These are phyloP conservation scores for Neuroterus valhalla DNA, from an alignment of 1,140 invertebrate genomes.

Conservation along the genomic window DNA sequence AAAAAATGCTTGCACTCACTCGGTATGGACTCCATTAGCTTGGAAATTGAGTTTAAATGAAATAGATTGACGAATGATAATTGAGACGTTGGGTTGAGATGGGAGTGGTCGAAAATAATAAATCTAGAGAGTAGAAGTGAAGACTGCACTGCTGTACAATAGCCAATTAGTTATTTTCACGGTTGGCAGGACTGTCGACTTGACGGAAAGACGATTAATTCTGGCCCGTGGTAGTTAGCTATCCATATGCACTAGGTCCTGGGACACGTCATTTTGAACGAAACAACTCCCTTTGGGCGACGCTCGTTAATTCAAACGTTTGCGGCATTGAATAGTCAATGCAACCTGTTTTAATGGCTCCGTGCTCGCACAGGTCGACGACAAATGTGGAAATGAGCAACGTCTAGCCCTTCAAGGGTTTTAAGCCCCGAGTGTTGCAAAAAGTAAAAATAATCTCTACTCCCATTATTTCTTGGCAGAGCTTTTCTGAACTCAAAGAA, in stretches of 20 bases:
- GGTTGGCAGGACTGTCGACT: slow-evolving; percentile 29
- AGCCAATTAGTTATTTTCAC: slow-evolving; percentile 26
- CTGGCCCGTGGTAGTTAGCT: slow-evolving; percentile 7
- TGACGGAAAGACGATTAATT: slow-evolving; percentile 30
- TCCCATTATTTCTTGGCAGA: neutral
- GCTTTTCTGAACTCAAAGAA: neutral
- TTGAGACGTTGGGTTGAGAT: neutral
- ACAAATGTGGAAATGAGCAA: slow-evolving; percentile 29
- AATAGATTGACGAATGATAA: neutral
- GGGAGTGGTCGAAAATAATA: neutral
- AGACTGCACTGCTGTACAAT: slow-evolving; percentile 5
- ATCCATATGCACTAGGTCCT: slow-evolving; percentile 13
- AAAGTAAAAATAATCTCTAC: neutral
- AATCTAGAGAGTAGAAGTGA: slow-evolving; percentile 2
- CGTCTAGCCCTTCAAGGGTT: slow-evolving; percentile 1
- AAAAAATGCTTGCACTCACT: too few relatives aligned
- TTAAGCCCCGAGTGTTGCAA: neutral
- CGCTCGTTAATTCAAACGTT: slow-evolving; percentile 50
- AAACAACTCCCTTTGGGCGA: slow-evolving; percentile 28
- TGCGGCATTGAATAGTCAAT: slow-evolving; percentile 57
- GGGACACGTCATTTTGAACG: slow-evolving; percentile 23
- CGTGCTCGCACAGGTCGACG: slow-evolving; percentile 28
- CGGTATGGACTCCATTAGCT: too few relatives aligned
- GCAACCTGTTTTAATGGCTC: slow-evolving; percentile 55
- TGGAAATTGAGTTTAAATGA: neutral